Evolutionary conservation across 2,888 invertebrate genomes (phyloP), one percentile per base, ranked within the genome.

Genomic region (Bruchidius siliquastri): DNA sequence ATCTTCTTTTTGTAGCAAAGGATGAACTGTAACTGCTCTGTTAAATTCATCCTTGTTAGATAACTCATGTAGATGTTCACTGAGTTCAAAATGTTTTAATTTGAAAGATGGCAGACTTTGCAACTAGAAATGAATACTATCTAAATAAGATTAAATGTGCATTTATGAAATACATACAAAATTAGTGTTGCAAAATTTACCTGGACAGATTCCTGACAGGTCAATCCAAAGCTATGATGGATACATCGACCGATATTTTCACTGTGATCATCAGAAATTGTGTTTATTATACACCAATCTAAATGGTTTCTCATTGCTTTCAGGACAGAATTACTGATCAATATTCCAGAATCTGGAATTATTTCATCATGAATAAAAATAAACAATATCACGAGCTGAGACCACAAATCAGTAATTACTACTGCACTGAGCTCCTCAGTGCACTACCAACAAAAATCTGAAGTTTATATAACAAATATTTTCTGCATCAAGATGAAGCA

Each of bases 241-340:
- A 94, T 90, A 85, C 97, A 97, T 77, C 94, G 90, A n/a, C 96
- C 97, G 76, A 97, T 89, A 88, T 96, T 96, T 84, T 95, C 92
- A 85, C 94, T 94, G 83, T 94, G 93, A 80, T 92, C 93, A 77
- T 92, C 91, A 0, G 95, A 94, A 83, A 93, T 92, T 0, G 94
- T 93, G 87, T 95, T 96, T 78, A 93, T 92, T 21, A 95, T 94
- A 86, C 97, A 97, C 94, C 96, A 96, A 84, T 96, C 96, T 81
- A 97, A 87, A 84, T 93, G 92, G 69, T 88, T 88, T 81, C 93
- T 92, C 80, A 97, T 90, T 77, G 92, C 91, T 75, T 91, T 91
- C 81, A 98, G 88, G 67, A 97, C 92, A 0, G 94, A 94, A 87
- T 96, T 95, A 75, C 97, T 97, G 73, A 98, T 85, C 69, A 98